Conservation (phyloP, 2,888 invertebrate species). For the Brenthis ino region DNA sequence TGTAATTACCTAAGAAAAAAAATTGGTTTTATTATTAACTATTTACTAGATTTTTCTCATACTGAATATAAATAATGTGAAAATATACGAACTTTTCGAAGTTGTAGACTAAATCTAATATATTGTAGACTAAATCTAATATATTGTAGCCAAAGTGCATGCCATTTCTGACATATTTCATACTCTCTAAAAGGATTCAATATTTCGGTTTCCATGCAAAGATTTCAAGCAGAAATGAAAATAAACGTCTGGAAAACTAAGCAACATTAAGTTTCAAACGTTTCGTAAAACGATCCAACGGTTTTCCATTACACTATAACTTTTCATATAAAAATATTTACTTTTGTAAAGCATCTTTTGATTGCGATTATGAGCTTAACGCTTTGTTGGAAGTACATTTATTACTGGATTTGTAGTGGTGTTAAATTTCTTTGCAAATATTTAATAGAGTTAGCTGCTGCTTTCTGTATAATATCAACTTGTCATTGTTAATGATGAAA, state of each 20-base stretch:
- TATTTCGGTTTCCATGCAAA: constrained; percentile 2
- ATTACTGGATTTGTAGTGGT: background rate
- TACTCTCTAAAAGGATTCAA: background rate
- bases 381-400: background rate
- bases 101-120: background rate
- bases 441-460: no score
- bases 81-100: background rate
- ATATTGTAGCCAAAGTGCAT: background rate
- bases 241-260: constrained; percentile 38
- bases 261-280: constrained; percentile 39
- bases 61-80: no score
- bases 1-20: no score
- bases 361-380: background rate
- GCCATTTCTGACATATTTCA: background rate
- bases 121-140: background rate
- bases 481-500: no score
- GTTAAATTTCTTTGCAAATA: no score
- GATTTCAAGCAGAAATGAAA: constrained; percentile 17
- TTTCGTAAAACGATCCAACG: constrained; percentile 19
- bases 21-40: no score
- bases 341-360: constrained; percentile 12
- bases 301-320: constrained; percentile 19
- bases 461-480: no score
- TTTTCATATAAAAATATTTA: constrained; percentile 17
- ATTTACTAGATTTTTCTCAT: no score